phyloP scores from a whole-genome alignment of 1,140 invertebrate species.

The Neoseiulus cucumeris region DNA sequence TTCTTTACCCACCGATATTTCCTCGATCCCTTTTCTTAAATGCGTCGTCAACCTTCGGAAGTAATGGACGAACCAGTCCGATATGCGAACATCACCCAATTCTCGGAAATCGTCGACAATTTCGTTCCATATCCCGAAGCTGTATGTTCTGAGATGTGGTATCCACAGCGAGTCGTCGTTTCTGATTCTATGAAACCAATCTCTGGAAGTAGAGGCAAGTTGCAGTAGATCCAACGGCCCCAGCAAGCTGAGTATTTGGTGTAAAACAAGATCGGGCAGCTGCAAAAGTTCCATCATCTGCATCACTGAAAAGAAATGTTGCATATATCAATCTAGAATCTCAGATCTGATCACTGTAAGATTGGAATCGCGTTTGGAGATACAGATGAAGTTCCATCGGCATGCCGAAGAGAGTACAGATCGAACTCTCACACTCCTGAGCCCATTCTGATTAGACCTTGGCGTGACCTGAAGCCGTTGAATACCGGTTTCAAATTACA shows the following conservation, averaged over 20 bases:
- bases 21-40: too few relatives aligned
- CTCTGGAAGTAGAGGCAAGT: neutral
- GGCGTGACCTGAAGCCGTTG: too few relatives aligned
- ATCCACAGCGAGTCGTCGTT: neutral
- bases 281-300: too few relatives aligned
- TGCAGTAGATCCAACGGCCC: neutral
- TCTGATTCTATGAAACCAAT: neutral
- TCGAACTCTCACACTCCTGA: too few relatives aligned
- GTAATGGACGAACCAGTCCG: neutral
- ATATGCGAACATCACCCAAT: neutral
- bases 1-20: neutral
- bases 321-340: too few relatives aligned
- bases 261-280: neutral
- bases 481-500: too few relatives aligned
- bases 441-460: too few relatives aligned
- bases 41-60: neutral
- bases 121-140: neutral
- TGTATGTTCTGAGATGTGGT: neutral
- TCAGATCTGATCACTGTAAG: too few relatives aligned
- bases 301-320: too few relatives aligned
- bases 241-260: neutral
- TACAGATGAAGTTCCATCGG: too few relatives aligned
- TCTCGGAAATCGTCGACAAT: neutral
- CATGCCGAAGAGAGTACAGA: too few relatives aligned
- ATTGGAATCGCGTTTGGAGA: too few relatives aligned